These are phyloP conservation scores for Acrobeloides nanus DNA, from an alignment of 2,888 invertebrate species.

Conservation along the genomic window DNA sequence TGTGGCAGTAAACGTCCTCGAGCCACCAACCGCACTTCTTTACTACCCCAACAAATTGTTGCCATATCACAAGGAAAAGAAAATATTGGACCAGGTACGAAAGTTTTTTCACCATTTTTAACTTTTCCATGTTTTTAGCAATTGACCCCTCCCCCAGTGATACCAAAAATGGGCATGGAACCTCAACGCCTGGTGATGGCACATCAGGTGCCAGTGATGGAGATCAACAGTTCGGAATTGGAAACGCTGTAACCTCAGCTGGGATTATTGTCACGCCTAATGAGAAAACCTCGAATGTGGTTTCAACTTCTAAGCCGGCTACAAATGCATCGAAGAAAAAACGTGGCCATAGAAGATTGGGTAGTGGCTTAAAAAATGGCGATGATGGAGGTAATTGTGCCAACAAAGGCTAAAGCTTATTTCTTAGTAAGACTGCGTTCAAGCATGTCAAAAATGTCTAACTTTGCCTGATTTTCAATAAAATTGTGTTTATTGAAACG, in stretches of 20 bases:
- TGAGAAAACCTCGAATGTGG: conserved; percentile 17
- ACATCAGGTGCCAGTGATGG: conserved; percentile 16
- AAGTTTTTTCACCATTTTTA: conserved; percentile 1
- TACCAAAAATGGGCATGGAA: conserved; percentile 13
- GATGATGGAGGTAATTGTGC: conserved; percentile 15
- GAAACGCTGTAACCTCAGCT: neutral
- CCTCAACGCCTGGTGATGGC: conserved; percentile 13
- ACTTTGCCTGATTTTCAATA: too few relatives aligned
- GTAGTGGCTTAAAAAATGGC: conserved; percentile 25
- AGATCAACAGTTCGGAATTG: conserved; percentile 7
- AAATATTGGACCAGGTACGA: conserved; percentile 13
- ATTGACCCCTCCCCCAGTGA: neutral
- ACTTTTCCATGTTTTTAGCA: conserved; percentile 14
- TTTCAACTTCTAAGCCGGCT: conserved; percentile 7
- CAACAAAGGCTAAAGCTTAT: too few relatives aligned
- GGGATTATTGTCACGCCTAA: neutral
- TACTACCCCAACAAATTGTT: conserved; percentile 11
- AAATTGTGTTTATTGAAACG: too few relatives aligned
- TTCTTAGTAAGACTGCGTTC: too few relatives aligned
- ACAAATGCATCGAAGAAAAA: conserved; percentile 12
- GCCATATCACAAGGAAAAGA: conserved; percentile 16
- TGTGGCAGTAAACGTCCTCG: conserved; percentile 63
- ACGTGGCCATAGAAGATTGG: conserved; percentile 27
- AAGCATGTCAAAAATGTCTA: too few relatives aligned
- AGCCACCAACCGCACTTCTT: conserved; percentile 13